These are phyloP conservation scores for Heptranchias perlo DNA, from an alignment of 2,113 vertebrate genomes.

Conservation along the genomic window DNA sequence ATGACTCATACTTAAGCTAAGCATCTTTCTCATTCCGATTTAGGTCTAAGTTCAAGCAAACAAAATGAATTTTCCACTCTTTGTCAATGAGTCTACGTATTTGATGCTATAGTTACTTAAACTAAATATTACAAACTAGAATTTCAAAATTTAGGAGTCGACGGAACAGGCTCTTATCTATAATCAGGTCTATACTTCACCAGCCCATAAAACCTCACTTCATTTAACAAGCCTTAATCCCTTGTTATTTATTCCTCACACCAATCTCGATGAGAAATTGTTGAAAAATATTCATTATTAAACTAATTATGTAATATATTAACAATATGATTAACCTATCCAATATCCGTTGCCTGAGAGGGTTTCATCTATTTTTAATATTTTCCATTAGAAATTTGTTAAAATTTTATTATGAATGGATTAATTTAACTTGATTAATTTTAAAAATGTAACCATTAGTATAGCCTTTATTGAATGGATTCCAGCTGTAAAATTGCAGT, in stretches of 20 bases:
- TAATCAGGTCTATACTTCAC: background rate
- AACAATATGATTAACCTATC: background rate
- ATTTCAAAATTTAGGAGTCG: background rate
- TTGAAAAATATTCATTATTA: background rate
- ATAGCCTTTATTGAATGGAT: background rate
- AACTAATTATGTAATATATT: background rate
- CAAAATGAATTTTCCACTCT: background rate
- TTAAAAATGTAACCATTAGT: background rate
- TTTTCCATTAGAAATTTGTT: background rate
- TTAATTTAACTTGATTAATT: background rate
- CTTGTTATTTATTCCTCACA: background rate
- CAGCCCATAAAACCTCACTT: background rate
- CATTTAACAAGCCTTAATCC: background rate
- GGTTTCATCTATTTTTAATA: constrained; percentile 8
- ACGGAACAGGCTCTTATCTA: background rate
- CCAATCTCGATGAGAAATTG: background rate
- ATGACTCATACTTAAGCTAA: background rate
- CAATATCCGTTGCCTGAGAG: background rate
- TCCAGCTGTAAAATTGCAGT: background rate
- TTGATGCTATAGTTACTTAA: background rate
- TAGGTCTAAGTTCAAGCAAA: background rate
- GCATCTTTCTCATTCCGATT: background rate
- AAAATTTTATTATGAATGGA: background rate
- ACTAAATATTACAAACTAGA: background rate
- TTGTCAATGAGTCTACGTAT: background rate